Evolutionary conservation across 2,113 vertebrate genomes (phyloP), one percentile per base, ranked within the genome.

Genomic region (Eudyptes chrysolophus): DNA sequence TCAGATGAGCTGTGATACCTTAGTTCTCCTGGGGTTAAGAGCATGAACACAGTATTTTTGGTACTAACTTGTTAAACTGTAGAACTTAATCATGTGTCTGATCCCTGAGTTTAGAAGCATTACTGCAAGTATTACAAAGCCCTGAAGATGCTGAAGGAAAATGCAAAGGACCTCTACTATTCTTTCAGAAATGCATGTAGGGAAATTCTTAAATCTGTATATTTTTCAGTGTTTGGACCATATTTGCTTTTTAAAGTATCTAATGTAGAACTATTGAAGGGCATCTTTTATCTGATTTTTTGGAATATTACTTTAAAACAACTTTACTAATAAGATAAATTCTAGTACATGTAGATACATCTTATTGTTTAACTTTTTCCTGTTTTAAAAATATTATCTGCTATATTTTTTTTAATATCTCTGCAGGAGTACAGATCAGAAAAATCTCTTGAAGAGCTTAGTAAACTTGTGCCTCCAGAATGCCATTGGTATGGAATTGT

Each of bases 401-500:
- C 27, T 61, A 88, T 84, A 26, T 65, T 51, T 87, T 29, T 14
- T 94, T 84, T n/a, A 42, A 68, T 94, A 20, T 64, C 65, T n/a
- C 52, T 95, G 77, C 91, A 99, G 99, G 99, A 99, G 96, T 99
- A 99, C 95, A 99, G 99, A 84, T 99, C 99, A 82, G 99, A 99
- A 98, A 99, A 99, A 92, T 99, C 99, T 93, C 98, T 99, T 52
- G 99, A 99, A 97, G 99, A 99, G 82, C 96, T 99, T 75, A 99
- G 98, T 93, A 99, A 99, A 97, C 98, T 99, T 96, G 98, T 99
- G 87, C 99, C 99, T 97, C 99, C 99, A 95, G 99, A 99, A 98
- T 99, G 99, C 95, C 99, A 99, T 96, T 99, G 99, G 99, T 99
- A 98, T 95, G 99, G 40, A 49, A 7, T 62, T 79, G 11, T 46